Evolutionary conservation across 1,140 invertebrate species (phyloP).

Genomic region (Conus betulinus): DNA sequence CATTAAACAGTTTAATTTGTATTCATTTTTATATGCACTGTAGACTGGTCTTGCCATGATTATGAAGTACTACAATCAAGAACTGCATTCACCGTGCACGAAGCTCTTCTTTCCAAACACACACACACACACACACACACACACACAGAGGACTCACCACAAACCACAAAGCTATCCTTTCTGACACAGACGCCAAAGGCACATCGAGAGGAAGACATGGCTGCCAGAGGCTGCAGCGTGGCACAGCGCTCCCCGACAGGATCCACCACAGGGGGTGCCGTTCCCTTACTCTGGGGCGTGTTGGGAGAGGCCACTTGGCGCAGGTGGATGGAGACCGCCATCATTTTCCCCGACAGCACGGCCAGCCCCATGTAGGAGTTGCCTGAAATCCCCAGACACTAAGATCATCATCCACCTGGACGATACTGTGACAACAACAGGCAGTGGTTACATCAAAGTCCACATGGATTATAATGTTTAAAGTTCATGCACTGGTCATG

Average conservation of each 20-base stretch:
- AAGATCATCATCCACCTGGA: too few species aligned
- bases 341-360: constrained; percentile 81
- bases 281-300: not conserved
- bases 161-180: constrained; percentile 83
- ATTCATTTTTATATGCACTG: too few species aligned
- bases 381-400: constrained; percentile 36
- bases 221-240: constrained; percentile 78
- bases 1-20: too few species aligned
- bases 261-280: not conserved
- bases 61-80: too few species aligned
- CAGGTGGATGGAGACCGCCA: constrained; percentile 80
- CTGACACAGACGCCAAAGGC: constrained; percentile 85
- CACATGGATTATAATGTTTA: too few species aligned
- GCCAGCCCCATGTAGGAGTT: constrained; percentile 75
- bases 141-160: constrained; percentile 78
- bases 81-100: too few species aligned
- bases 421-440: too few species aligned
- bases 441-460: too few species aligned
- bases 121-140: too few species aligned
- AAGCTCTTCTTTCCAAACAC: too few species aligned
- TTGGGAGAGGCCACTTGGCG: constrained; percentile 67
- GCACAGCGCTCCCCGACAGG: constrained; percentile 54
- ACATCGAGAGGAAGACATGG: constrained; percentile 84
- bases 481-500: too few species aligned
- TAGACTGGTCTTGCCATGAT: too few species aligned